Evolutionary conservation across 2,797 vertebrate species (phyloP).

Genomic region (Fistularia commersonii): DNA sequence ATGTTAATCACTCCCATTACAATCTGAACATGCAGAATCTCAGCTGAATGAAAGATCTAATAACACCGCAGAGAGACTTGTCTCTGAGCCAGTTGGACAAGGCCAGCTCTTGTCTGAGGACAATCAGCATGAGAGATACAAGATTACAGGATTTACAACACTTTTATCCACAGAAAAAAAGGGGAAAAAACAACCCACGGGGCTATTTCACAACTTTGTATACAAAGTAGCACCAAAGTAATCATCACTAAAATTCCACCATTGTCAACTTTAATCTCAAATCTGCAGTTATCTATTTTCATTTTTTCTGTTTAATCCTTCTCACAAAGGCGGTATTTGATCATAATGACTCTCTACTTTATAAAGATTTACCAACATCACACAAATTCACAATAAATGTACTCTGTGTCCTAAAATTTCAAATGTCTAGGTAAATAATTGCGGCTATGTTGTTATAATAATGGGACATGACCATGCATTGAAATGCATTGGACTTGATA

Average conservation of each 20-base stretch:
- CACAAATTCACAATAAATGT: background rate
- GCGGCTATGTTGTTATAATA: too few species aligned
- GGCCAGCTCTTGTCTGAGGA: slow-evolving; percentile 13
- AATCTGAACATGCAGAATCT: slow-evolving; percentile 18
- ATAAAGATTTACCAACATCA: background rate
- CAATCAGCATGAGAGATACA: slow-evolving; percentile 6
- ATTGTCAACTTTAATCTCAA: slow-evolving; percentile 1
- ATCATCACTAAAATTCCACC: background rate
- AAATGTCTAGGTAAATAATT: background rate
- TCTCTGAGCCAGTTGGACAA: slow-evolving; percentile 16
- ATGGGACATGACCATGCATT: too few species aligned
- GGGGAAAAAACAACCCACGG: background rate
- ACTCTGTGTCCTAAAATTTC: background rate
- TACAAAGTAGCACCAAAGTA: background rate
- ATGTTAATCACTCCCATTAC: slow-evolving; percentile 48
- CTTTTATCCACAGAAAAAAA: slow-evolving; percentile 7
- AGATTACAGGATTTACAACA: slow-evolving; percentile 21
- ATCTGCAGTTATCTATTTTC: background rate
- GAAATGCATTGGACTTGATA: too few species aligned
- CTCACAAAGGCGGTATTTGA: slow-evolving; percentile 1
- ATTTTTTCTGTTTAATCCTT: background rate
- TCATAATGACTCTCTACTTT: too few species aligned
- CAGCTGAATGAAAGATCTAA: slow-evolving; percentile 16
- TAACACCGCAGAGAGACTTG: slow-evolving; percentile 18
- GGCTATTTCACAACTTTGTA: slow-evolving; percentile 4